Percentiles rank a stretch among this genome's conserved stretches.
phyloP scores from a whole-genome alignment of 2,888 invertebrate species.

The Isoperla grammatica region DNA sequence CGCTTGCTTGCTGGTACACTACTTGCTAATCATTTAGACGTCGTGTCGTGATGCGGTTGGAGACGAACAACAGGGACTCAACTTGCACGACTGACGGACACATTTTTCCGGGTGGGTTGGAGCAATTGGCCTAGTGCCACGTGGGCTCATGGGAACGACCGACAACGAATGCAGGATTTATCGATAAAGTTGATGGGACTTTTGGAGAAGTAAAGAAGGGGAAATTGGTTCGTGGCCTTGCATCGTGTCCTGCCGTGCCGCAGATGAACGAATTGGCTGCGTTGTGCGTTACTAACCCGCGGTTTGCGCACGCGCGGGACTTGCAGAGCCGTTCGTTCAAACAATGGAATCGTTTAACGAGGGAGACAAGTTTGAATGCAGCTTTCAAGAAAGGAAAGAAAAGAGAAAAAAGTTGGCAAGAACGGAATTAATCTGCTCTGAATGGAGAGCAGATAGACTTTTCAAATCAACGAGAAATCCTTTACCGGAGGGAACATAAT shows the following conservation, averaged over 20 bases:
- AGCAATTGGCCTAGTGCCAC: conserved; percentile 19
- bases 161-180: conserved; percentile 16
- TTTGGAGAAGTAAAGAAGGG: conserved; percentile 14
- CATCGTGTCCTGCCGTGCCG: background rate
- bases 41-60: background rate
- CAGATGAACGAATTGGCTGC: conserved; percentile 5
- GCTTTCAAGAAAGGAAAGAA: conserved; percentile 1
- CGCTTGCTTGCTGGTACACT: background rate
- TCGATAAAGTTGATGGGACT: conserved; percentile 19
- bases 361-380: conserved; percentile 6
- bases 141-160: conserved; percentile 15
- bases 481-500: conserved; percentile 1
- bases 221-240: conserved; percentile 13
- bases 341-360: conserved; percentile 15
- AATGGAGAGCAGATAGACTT: conserved; percentile 6
- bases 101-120: conserved; percentile 10
- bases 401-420: conserved; percentile 12
- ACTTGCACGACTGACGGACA: conserved; percentile 8
- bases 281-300: background rate
- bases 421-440: conserved; percentile 6
- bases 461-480: conserved; percentile 8
- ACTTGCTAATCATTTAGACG: conserved; percentile 1
- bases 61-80: background rate
- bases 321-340: background rate
- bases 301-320: background rate